Percentiles rank a stretch among this genome's conserved stretches.
Evolutionary conservation across 2,113 vertebrate species (phyloP).

Genomic region (Pterocles gutturalis): DNA sequence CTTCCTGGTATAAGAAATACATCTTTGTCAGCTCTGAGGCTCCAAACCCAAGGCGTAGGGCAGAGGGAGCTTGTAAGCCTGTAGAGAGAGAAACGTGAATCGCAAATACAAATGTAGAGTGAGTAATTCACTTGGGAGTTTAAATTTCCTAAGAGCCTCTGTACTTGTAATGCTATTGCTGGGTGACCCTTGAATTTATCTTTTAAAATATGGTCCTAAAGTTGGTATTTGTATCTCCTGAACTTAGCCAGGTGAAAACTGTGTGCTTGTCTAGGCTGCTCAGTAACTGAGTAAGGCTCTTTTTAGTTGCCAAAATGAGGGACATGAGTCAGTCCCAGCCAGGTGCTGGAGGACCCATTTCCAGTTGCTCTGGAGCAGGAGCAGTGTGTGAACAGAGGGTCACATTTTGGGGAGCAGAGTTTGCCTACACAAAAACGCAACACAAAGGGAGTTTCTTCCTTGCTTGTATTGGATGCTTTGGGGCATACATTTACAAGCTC

Average conservation of each 20-base stretch:
- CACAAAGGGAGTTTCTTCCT: not conserved
- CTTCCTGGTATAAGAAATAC: not conserved
- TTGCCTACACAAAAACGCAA: not conserved
- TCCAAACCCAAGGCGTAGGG: not conserved
- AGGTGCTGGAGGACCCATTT: too few species aligned
- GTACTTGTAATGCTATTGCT: not conserved
- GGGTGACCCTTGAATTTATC: not conserved
- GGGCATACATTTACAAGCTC: not conserved
- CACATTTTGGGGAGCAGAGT: not conserved
- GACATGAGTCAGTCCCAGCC: not conserved
- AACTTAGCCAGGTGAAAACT: not conserved
- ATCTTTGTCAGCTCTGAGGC: not conserved
- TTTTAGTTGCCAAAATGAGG: not conserved
- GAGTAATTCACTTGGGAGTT: not conserved
- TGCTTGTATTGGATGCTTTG: not conserved
- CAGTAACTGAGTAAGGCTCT: not conserved
- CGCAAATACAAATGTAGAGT: not conserved
- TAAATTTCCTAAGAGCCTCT: not conserved
- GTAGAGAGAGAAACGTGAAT: not conserved
- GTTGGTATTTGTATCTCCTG: not conserved
- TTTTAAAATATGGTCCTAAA: not conserved
- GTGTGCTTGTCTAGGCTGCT: not conserved
- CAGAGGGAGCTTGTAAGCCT: not conserved
- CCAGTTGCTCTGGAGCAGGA: not conserved
- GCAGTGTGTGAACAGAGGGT: not conserved